phyloP scores from a whole-genome alignment of 2,797 vertebrate genomes.

The Botia almorhae region DNA sequence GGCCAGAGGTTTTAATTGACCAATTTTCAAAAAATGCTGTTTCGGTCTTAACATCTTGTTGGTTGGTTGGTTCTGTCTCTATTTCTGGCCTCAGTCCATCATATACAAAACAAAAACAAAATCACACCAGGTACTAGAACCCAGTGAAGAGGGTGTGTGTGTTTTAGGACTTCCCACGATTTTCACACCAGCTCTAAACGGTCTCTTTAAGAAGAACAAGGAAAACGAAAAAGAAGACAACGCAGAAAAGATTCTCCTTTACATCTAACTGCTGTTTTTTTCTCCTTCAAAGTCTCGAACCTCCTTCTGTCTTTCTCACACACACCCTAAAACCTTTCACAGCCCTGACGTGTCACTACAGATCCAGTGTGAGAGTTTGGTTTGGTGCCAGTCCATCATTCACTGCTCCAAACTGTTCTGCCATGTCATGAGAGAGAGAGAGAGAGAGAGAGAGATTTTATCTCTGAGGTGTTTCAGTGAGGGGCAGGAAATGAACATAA shows the following conservation, averaged over 20 bases:
- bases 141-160: conserved; percentile 41
- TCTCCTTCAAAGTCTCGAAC: conserved; percentile 45
- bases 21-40: conserved; percentile 46
- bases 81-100: conserved; percentile 31
- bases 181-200: conserved; percentile 21
- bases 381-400: conserved; percentile 67
- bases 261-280: conserved; percentile 50
- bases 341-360: conserved; percentile 48
- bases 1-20: too few relatives aligned
- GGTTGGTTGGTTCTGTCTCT: conserved; percentile 32
- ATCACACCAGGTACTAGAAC: conserved; percentile 44
- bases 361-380: conserved; percentile 52
- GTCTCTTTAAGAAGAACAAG: not conserved
- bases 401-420: conserved; percentile 69
- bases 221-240: conserved; percentile 15
- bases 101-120: conserved; percentile 57
- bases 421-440: conserved; percentile 66
- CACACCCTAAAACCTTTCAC: conserved; percentile 39
- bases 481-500: conserved; percentile 40
- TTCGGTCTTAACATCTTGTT: conserved; percentile 60
- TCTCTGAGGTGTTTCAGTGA: conserved; percentile 54
- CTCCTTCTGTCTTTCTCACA: conserved; percentile 39
- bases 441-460: conserved; percentile 44
- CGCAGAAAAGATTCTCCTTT: conserved; percentile 31
- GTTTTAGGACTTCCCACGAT: conserved; percentile 17